phyloP scores from a whole-genome alignment of 2,888 invertebrate genomes.

The Andrena bicolor region DNA sequence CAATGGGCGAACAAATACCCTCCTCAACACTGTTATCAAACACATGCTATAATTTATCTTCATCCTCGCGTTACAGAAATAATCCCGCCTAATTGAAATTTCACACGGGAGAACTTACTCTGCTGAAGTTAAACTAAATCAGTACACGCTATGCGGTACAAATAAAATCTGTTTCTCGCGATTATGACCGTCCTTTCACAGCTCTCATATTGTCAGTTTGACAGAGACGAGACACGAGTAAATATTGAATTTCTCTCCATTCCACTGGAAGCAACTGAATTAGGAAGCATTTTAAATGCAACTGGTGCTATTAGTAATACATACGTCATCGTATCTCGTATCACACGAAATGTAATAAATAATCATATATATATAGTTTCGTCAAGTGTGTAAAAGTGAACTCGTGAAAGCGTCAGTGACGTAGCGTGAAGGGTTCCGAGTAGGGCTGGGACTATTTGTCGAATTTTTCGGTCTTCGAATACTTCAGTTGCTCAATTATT shows the following conservation, averaged over 20 bases:
- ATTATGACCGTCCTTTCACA: background rate
- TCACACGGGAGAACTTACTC: background rate
- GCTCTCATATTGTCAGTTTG: background rate
- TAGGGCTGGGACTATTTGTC: too few relatives aligned
- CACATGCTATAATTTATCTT: background rate
- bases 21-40: background rate
- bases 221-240: background rate
- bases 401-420: background rate
- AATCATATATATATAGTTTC: background rate
- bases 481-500: too few relatives aligned
- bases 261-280: background rate
- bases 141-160: background rate
- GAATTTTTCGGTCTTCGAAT: too few relatives aligned
- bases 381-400: background rate
- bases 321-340: too few relatives aligned
- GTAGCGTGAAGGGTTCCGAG: background rate
- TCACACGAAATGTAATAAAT: background rate
- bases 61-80: background rate
- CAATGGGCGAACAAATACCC: background rate
- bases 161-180: background rate
- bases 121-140: background rate
- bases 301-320: background rate
- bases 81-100: background rate
- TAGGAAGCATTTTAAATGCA: background rate
- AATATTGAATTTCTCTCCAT: background rate